phyloP scores from a whole-genome alignment of 2,797 vertebrate genomes.

The Glossophaga mutica region DNA sequence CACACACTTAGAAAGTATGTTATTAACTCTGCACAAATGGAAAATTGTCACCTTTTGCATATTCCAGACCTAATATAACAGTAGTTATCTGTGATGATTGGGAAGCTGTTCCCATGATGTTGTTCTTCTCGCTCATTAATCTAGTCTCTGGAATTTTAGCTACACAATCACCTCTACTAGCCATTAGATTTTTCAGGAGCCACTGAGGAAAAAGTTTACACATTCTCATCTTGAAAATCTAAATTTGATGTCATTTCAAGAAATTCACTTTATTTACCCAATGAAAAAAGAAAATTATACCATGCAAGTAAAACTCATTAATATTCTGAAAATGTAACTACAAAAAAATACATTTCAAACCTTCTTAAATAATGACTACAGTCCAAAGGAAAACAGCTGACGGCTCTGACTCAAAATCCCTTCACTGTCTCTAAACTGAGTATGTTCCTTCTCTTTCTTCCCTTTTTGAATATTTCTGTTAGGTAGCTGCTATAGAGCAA shows the following conservation, averaged over 20 bases:
- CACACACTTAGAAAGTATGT: background rate
- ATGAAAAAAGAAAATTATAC: background rate
- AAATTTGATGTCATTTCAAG: background rate
- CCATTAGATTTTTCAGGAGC: background rate
- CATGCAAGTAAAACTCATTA: background rate
- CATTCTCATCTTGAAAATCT: background rate
- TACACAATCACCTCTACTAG: background rate
- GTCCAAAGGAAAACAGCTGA: slow-evolving; percentile 24
- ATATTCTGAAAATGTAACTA: slow-evolving; percentile 10
- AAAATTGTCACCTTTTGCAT: background rate
- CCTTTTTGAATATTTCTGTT: slow-evolving; percentile 28
- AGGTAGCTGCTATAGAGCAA: slow-evolving; percentile 36
- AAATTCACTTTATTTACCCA: background rate
- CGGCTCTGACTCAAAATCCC: background rate
- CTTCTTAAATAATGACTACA: background rate
- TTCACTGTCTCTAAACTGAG: background rate
- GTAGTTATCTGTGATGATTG: background rate
- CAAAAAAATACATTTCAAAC: slow-evolving; percentile 1
- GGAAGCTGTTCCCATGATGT: background rate
- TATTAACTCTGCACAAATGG: background rate
- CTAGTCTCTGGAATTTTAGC: background rate
- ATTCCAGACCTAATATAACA: background rate
- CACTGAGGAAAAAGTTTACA: background rate
- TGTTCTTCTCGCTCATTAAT: background rate
- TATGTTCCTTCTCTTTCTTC: background rate